Conservation (phyloP, 2,797 vertebrate species). For the Tarsius wallacei region DNA sequence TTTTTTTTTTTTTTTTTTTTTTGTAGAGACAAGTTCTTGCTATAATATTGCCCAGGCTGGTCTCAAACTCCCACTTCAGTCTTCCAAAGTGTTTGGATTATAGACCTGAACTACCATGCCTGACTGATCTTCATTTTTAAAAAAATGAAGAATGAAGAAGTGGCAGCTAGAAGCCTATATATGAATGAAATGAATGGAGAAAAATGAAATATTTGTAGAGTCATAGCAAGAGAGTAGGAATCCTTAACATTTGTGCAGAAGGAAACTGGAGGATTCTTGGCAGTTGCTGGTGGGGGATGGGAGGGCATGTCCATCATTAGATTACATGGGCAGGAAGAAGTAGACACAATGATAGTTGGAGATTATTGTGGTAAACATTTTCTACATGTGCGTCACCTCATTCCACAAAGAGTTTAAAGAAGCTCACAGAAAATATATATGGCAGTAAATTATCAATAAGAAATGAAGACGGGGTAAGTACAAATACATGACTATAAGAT, state of each 20-base stretch:
- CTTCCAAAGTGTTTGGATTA: too few relatives aligned
- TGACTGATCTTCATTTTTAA: background rate
- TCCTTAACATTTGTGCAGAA: conserved; percentile 26
- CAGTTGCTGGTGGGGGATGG: background rate
- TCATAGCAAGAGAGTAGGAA: background rate
- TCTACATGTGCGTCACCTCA: background rate
- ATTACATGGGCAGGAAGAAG: background rate
- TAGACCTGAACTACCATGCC: too few relatives aligned
- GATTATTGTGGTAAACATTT: conserved; percentile 10
- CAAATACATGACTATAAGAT: background rate
- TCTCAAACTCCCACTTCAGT: too few relatives aligned
- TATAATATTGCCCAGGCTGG: too few relatives aligned
- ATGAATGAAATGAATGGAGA: background rate
- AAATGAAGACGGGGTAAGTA: background rate
- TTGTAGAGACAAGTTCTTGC: too few relatives aligned
- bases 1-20: too few relatives aligned
- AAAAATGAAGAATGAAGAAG: background rate
- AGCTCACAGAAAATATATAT: background rate
- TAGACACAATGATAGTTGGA: background rate
- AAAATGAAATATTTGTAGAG: conserved; percentile 33
- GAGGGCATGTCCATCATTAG: conserved; percentile 49
- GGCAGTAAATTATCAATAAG: background rate
- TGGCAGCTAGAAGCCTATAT: background rate
- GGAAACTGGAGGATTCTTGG: conserved; percentile 17
- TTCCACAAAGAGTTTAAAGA: conserved; percentile 15